phyloP scores from a whole-genome alignment of 2,113 vertebrate species.

The Isurus oxyrinchus region DNA sequence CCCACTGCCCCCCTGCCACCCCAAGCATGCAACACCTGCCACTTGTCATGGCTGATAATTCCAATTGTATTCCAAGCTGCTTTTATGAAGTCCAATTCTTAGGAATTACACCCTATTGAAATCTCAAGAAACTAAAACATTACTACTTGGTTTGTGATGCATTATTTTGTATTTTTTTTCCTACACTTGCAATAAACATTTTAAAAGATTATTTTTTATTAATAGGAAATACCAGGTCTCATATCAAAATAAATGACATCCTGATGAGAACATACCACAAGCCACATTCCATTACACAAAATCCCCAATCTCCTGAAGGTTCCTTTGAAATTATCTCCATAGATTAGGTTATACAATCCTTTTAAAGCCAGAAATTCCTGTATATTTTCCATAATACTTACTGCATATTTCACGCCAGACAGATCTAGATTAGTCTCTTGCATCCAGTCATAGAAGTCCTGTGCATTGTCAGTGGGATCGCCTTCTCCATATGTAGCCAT shows the following conservation, averaged over 20 bases:
- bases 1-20: background rate
- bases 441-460: slow-evolving; percentile 96
- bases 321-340: background rate
- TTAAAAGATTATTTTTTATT: background rate
- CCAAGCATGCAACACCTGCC: background rate
- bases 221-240: background rate
- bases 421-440: slow-evolving; percentile 77
- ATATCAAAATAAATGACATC: background rate
- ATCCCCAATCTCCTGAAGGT: background rate
- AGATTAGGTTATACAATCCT: background rate
- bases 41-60: background rate
- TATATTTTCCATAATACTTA: slow-evolving; percentile 53
- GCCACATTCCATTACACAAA: background rate
- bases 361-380: background rate
- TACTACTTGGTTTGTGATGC: background rate
- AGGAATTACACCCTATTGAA: background rate
- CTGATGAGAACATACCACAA: background rate
- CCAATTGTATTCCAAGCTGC: background rate
- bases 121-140: background rate
- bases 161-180: background rate
- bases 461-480: slow-evolving; percentile 92
- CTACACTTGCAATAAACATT: background rate
- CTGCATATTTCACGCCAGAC: slow-evolving; percentile 77
- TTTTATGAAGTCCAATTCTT: background rate
- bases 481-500: slow-evolving; percentile 96